These are phyloP conservation scores for Neodon shergylaensis DNA, from an alignment of 2,113 vertebrate genomes.

Conservation along the genomic window DNA sequence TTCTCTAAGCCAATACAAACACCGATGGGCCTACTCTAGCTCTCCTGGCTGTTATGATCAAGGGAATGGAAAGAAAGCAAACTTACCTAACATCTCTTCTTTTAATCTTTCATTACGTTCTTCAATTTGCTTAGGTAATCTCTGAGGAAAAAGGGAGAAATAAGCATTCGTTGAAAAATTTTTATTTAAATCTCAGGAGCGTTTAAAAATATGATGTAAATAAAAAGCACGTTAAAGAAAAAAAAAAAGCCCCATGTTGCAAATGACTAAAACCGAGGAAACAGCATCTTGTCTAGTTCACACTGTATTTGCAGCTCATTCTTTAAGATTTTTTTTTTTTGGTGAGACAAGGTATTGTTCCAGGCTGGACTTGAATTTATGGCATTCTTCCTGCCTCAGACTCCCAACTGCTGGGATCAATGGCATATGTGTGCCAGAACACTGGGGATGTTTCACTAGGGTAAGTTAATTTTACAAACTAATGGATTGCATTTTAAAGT, in stretches of 20 bases:
- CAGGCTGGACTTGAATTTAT: neutral
- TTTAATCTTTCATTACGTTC: conserved; percentile 97
- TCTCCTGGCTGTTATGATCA: neutral
- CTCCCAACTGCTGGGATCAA: neutral
- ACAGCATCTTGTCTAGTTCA: neutral
- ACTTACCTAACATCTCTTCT: conserved; percentile 96
- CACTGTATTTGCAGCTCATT: neutral
- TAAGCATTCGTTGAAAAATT: neutral
- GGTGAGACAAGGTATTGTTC: neutral
- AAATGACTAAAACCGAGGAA: neutral
- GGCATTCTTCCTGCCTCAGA: neutral
- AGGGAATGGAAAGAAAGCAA: neutral
- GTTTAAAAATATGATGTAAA: neutral
- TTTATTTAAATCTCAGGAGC: conserved; percentile 34
- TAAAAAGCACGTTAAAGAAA: neutral
- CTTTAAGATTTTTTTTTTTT: no score
- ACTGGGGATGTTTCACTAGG: neutral
- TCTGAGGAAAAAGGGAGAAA: conserved; percentile 84
- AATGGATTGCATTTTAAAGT: neutral
- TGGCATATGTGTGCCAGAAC: neutral
- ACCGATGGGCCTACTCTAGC: rapidly evolving
- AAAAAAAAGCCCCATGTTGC: neutral
- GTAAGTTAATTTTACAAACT: neutral
- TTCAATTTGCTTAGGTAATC: conserved; percentile 95
- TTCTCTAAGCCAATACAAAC: neutral